These are phyloP conservation scores for Cottus gobio DNA, from an alignment of 2,113 vertebrate species.

Conservation along the genomic window DNA sequence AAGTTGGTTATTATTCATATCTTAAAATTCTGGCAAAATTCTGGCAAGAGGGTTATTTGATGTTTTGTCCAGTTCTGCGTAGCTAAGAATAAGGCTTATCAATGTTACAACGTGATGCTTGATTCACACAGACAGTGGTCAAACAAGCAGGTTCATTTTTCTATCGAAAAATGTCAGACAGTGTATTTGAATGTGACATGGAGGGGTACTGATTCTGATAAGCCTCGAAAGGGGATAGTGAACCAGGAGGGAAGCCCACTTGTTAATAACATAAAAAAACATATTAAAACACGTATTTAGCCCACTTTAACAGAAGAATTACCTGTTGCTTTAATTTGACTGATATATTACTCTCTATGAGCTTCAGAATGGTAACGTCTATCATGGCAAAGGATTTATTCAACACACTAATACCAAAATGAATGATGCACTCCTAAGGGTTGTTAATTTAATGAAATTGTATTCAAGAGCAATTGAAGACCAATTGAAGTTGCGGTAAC, in stretches of 20 bases:
- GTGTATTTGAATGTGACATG: conserved; percentile 19
- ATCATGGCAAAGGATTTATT: conserved; percentile 45
- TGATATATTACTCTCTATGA: conserved; percentile 11
- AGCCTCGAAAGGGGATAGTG: conserved; percentile 12
- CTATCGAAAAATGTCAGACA: background rate
- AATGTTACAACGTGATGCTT: conserved; percentile 14
- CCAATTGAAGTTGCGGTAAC: conserved; percentile 61
- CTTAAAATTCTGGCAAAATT: background rate
- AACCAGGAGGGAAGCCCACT: conserved; percentile 1
- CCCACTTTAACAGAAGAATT: background rate
- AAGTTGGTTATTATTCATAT: conserved; percentile 12
- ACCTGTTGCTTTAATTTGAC: conserved; percentile 31
- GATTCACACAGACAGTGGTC: conserved; percentile 2
- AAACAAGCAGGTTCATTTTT: conserved; percentile 24
- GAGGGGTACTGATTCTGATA: conserved; percentile 7
- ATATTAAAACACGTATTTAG: conserved; percentile 10
- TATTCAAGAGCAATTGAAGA: conserved; percentile 64
- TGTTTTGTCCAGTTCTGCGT: background rate
- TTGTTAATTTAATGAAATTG: conserved; percentile 70
- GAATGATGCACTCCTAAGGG: conserved; percentile 48
- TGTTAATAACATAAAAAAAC: background rate
- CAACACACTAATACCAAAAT: conserved; percentile 46
- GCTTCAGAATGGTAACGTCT: conserved; percentile 37
- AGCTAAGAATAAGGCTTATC: conserved; percentile 14
- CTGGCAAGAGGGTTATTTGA: background rate